Evolutionary conservation across 1,140 invertebrate genomes (phyloP), one percentile per base, ranked within the genome.

Genomic region (Mesaphorura yosii): DNA sequence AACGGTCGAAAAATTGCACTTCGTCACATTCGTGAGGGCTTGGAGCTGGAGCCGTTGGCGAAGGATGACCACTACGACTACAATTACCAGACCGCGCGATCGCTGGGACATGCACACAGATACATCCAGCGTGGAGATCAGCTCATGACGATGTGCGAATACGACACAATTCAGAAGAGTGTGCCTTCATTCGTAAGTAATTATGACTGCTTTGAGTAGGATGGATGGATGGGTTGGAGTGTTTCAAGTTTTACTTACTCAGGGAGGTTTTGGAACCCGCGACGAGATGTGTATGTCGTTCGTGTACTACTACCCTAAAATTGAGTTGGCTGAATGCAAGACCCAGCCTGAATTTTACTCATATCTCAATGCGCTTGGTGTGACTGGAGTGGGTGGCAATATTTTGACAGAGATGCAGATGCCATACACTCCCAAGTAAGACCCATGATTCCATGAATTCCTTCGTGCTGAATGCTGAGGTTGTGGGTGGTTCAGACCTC

Each of bases 221-320:
- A 46, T 26, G 6, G 10, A 5, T 26, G 10, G 4, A 14, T 20
- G 10, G 22, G 12, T 46, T 7, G 34, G 3, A 46, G 41, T 26
- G 4, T 19, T 47, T 47, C 34, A 25, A 22, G 14, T 56, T 59
- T 56, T 15, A 7, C 7, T 6, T 55, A 53, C 55, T 3, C 46
- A 72, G 53, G 86, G 85, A 20, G 86, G 86, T 2, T 85, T 87
- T 68, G 83, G 83, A 0, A 83, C 82, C 0, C 76, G 77, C 55
- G 82, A 88, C 66, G 86, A 90, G 70, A 88, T 88, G 83, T 90
- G 86, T 55, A 67, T 88, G 12, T 81, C 84, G 0, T 88, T 88
- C 63, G 71, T 88, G 0, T 69, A 86, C 1, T 85, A 89, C 67
- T 90, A 89, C 68, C 86, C 86, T 0, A 75, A 81, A 51, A 84